Evolutionary conservation across 2,797 vertebrate species (phyloP), one percentile per base, ranked within the genome.

Genomic region (Bradypodion pumilum): DNA sequence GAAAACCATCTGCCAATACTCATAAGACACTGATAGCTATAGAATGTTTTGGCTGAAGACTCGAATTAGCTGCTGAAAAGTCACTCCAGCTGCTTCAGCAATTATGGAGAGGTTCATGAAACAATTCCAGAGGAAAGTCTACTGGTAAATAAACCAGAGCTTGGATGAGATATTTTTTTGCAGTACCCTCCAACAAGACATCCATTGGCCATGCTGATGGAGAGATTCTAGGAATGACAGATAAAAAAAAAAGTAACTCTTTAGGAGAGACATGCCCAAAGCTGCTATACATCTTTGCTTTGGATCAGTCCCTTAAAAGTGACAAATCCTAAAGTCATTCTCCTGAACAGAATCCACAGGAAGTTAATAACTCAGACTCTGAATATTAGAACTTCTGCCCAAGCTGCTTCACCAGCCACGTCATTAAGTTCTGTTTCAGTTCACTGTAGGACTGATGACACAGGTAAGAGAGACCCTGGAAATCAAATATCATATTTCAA

Each of bases 51-150:
- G 62, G 42, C 2, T 2, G 0, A 4, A 12, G 78, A 69, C 79
- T 42, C 0, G 62, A 78, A 77, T 77, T 62, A 78, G 86, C 49
- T 80, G n/a, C 65, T 66, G 44, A 32, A 15, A 40, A 49, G 8
- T 27, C 0, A 0, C 15, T 77, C 21, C 59, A 0, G 46, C 74
- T 0, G 37, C 29, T 0, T 78, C 32, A 72, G 40, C 65, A 78
- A 19, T 77, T 70, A 78, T 35, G 78, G 5, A 46, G 23, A 72
- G 56, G 40, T 49, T 63, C 52, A 72, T 35, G 5, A 70, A 70
- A 72, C 27, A 82, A 65, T 15, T 60, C 49, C 32, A 40, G 60
- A 82, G 80, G 62, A 32, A 75, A 29, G 52, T 42, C n/a, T 37
- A 15, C 60, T 80, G 37, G 52, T 56, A 19, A 56, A 56, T 56